Conservation (phyloP, 1,140 invertebrate genomes). For the Bombyx mandarina region DNA sequence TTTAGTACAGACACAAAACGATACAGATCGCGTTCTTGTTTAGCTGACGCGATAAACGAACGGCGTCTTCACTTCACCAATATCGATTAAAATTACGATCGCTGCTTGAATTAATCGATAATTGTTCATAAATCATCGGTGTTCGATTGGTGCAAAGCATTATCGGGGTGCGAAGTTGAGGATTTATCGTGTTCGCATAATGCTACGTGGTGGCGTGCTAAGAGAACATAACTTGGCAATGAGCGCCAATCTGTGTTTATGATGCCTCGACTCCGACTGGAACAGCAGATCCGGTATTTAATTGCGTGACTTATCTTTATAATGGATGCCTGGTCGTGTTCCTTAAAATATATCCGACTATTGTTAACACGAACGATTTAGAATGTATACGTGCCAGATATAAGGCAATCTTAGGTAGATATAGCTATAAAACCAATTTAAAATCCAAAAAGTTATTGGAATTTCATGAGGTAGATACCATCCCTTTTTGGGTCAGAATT, state of each 20-base stretch:
- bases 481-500: no score
- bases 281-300: constrained; percentile 28
- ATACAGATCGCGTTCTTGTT: background rate
- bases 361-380: no score
- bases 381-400: no score
- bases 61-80: constrained; percentile 31
- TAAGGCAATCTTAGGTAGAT: no score
- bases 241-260: constrained; percentile 49
- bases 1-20: background rate
- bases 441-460: no score
- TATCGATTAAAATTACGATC: constrained; percentile 57
- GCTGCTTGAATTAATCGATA: constrained; percentile 71
- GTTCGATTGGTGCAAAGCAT: constrained; percentile 51
- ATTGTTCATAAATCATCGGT: constrained; percentile 68
- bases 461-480: no score
- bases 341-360: no score
- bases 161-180: constrained; percentile 57
- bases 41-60: constrained; percentile 1
- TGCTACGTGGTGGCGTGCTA: constrained; percentile 47
- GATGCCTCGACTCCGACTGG: constrained; percentile 16
- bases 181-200: constrained; percentile 53
- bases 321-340: background rate
- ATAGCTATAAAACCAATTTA: no score
- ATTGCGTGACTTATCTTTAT: background rate
- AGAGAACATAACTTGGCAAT: constrained; percentile 46